Base-by-base conservation (phyloP, 2,888 invertebrate species). In the Tanaodytes sp. region DNA sequence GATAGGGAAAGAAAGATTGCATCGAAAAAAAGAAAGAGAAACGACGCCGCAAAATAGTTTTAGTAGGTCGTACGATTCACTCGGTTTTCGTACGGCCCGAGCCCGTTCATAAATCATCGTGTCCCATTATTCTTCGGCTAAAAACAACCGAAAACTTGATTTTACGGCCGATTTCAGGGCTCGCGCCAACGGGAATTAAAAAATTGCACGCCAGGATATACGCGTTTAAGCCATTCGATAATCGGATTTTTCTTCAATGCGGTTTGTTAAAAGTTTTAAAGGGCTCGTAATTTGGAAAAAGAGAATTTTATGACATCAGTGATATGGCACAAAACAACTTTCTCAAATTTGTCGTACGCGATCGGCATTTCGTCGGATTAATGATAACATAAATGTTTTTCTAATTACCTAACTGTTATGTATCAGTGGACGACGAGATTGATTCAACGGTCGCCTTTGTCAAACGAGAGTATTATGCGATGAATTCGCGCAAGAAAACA, bases 61-160 rank as follows among this genome's bases (percentile, higher is more conserved):
- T 68, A 65, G 71, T 68, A 68, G 71, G 71, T 72, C 71, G 71
- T 43, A 49, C 55, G 27, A 61, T 68, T 57, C 46, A 71, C 39
- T 49, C 58, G 66, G 30, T 49, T 62, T 59, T 57, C 57, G 48
- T 64, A 30, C 51, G 16, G 23, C 3, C 27, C 27, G 20, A 23
- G 30, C 33, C 30, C 39, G 45, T 18, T 31, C 12, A 52, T 54
- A 59, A 59, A 66, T 59, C 54, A 66, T 59, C 40, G 12, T 66
- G 66, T 66, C 59, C 48, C 59, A 59, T 66, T 66, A 66, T 66
- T 66, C 66, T 27, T 27, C 40, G 64, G 40, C 40, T 54, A 42
- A 52, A 65, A 49, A 61, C 58, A 58, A 42, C 59, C 66, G 33
- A 58, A 57, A 65, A 65, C 46, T 52, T 46, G 58, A 65, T 58